These are phyloP conservation scores for Ictidomys tridecemlineatus DNA, from an alignment of 2,113 vertebrate genomes.

Conservation along the genomic window DNA sequence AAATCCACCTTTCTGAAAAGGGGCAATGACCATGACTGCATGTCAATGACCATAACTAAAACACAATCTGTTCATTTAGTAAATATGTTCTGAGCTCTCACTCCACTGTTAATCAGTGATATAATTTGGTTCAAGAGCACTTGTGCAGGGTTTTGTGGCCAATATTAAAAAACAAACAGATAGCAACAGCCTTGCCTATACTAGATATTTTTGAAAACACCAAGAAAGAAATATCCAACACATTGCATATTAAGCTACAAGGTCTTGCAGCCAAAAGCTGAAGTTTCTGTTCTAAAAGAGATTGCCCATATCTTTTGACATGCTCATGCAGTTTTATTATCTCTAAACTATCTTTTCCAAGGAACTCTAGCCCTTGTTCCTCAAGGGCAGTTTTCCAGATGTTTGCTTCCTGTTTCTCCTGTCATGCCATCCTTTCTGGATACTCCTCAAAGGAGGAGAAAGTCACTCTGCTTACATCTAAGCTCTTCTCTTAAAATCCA, in stretches of 20 bases:
- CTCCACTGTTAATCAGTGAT: neutral
- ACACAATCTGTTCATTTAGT: neutral
- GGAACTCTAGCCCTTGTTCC: neutral
- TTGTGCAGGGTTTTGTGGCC: neutral
- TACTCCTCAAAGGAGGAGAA: neutral
- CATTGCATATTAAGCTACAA: neutral
- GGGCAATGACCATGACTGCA: neutral
- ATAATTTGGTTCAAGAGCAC: neutral
- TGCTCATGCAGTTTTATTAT: neutral
- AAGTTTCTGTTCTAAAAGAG: conserved; percentile 47
- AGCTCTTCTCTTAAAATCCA: neutral
- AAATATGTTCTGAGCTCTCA: neutral
- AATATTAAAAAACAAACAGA: neutral
- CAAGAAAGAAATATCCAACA: conserved; percentile 3
- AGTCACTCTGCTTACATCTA: neutral
- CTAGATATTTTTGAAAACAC: neutral
- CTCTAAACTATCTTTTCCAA: neutral
- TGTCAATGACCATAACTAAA: neutral
- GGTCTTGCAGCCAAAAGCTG: neutral
- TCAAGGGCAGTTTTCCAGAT: neutral
- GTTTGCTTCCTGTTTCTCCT: neutral
- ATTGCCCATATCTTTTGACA: neutral
- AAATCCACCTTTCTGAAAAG: neutral
- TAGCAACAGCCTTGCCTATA: neutral
- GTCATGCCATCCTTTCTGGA: neutral